phyloP scores from a whole-genome alignment of 2,113 vertebrate genomes.

The Phrynosoma platyrhinos region DNA sequence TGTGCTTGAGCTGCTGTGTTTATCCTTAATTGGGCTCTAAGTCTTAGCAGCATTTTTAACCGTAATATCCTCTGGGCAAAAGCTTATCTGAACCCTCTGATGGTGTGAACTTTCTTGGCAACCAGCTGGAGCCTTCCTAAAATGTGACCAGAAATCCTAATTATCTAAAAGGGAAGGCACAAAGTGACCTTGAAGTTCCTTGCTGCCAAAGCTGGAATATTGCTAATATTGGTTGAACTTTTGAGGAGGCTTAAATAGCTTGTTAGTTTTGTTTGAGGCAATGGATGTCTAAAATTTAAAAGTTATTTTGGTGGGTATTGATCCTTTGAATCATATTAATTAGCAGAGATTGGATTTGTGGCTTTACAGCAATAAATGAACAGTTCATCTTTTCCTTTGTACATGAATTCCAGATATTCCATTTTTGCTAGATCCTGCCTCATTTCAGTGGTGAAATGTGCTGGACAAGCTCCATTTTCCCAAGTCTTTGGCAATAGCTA shows the following conservation, averaged over 20 bases:
- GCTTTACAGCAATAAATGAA: too few species aligned
- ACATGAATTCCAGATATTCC: neutral
- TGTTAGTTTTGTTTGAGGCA: neutral
- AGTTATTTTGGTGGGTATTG: neutral
- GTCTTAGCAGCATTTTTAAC: slow-evolving; percentile 56
- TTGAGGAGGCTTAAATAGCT: neutral
- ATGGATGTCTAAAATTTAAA: neutral
- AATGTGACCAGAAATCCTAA: slow-evolving; percentile 57
- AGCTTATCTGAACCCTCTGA: slow-evolving; percentile 66
- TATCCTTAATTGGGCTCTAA: slow-evolving; percentile 62
- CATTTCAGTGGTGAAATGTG: neutral
- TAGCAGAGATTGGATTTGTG: neutral
- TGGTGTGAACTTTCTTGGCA: slow-evolving; percentile 61
- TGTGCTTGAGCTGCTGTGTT: slow-evolving; percentile 42
- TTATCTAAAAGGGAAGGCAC: slow-evolving; percentile 54
- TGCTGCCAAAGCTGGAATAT: slow-evolving; percentile 7
- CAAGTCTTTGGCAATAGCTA: neutral
- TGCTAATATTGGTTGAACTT: neutral
- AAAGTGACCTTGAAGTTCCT: slow-evolving; percentile 57
- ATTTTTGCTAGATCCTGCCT: neutral
- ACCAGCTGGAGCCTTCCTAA: slow-evolving; percentile 69
- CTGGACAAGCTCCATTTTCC: neutral
- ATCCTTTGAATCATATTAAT: neutral
- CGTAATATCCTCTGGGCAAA: slow-evolving; percentile 70
- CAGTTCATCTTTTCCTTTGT: neutral